Base-by-base conservation (phyloP, 1,140 invertebrate species). In the Probaryconus sp. region DNA sequence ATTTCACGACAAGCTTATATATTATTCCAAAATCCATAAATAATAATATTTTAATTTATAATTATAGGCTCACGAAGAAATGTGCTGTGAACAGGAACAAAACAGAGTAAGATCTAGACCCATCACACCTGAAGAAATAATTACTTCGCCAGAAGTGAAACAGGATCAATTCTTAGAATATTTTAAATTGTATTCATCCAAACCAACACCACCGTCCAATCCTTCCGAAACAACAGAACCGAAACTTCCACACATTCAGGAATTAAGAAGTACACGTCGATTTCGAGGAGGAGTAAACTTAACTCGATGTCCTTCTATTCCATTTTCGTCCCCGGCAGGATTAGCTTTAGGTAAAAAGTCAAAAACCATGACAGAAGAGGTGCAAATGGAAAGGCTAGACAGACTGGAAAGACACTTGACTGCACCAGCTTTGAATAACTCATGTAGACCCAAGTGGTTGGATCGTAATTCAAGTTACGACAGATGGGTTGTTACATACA, bases 321-420 rank as follows among this genome's bases (percentile, higher is more conserved):
- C 89, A 6, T 88, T 90, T 60, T 90, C 89, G 1, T 90, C 89
- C 11, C 89, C 89, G n/a, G 89, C 89, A 21, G 89, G 89, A 5
- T 79, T 90, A 7, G 79, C 86, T 35, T 71, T 90, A 40, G 77
- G 87, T 1, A 88, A 88, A 61, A 87, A 88, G 7, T 88, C 89
- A 0, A 90, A 90, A 64, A 78, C 85, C 37, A 88, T 90, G 79
- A 88, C 88, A 0, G 79, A 84, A 58, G 86, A 85, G 5, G 89
- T 86, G 42, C 82, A 89, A n/a, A 84, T 83, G 35, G 89, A 90
- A 70, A 83, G 89, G 18, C 47, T 90, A 11, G 89, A 90, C 18
- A 85, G 89, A 61, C 76, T 90, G 47, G 89, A 90, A 31, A 83
- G 89, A 51, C 88, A 90, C 47, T 80, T 89, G 24, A 77, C 80